Base-by-base conservation (phyloP, 2,113 vertebrate species). In the Mixornis gularis region DNA sequence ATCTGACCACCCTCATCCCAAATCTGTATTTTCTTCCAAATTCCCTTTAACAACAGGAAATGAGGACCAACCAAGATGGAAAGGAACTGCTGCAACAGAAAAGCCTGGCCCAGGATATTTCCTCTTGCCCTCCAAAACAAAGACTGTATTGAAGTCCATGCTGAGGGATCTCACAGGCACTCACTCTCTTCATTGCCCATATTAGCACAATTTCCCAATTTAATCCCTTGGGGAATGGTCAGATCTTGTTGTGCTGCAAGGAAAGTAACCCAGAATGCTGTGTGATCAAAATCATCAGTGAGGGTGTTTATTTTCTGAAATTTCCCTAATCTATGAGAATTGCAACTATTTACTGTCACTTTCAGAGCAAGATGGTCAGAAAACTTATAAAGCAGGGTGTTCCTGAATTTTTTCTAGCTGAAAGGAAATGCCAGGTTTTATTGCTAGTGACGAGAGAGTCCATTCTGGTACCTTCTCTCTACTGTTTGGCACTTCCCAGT, bases 401-500 rank as follows among this genome's bases (percentile, higher is more conserved):
- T 96, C 85, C 21, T 29, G 48, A 71, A 84, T 59, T 13, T 73
- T 71, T 87, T 76, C 25, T 73, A 72, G 40, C 34, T 85, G 78
- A 92, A 94, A 91, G 53, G 43, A 92, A 91, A 89, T 32, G 40
- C 20, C 27, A 71, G 17, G 49, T 96, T 96, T 95, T 92, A 87
- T 84, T 27, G 26, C 80, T 66, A 85, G 32, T 49, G 70, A 93
- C 60, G 70, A 88, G 18, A 65, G 26, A 74, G 86, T 80, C 85
- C 56, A 56, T 86, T 94, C 48, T 95, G 46, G 70, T 55, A 89
- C 41, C 70, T 95, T 93, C 71, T 95, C 80, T 85, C 32, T 93
- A 43, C 27, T 44, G 48, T 65, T 36, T 51, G 26, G 17, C 36
- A 36, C 18, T 83, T 88, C 17, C 8, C 10, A 91, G 51, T 27